Conservation (phyloP, 1,140 invertebrate species). For the Odontomachus brunneus region DNA sequence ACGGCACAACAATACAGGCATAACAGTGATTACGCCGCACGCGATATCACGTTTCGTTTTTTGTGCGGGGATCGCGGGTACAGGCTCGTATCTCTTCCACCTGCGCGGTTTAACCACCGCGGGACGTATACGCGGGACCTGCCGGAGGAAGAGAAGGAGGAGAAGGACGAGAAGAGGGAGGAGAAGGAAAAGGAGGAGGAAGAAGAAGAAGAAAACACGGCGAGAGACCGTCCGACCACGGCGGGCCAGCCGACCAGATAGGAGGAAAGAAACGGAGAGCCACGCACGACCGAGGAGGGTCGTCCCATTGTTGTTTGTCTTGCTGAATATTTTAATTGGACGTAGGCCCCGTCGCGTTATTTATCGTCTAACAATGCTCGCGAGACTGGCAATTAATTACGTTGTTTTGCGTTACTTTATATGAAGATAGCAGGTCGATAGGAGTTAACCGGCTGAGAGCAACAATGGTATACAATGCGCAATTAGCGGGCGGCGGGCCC, state of each 20-base stretch:
- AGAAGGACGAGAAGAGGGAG: constrained; percentile 29
- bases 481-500: constrained; percentile 81
- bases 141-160: constrained; percentile 39
- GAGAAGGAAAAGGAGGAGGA: constrained; percentile 42
- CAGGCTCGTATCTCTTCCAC: constrained; percentile 55
- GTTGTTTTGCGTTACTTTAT: constrained; percentile 85
- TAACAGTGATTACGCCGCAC: constrained; percentile 54
- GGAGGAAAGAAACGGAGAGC: constrained; percentile 50
- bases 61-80: constrained; percentile 41
- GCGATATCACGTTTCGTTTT: constrained; percentile 54
- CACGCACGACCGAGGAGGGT: constrained; percentile 66
- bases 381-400: constrained; percentile 85
- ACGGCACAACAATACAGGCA: constrained; percentile 16
- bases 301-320: constrained; percentile 85
- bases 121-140: constrained; percentile 19
- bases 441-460: constrained; percentile 80
- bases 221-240: constrained; percentile 23
- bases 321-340: constrained; percentile 86
- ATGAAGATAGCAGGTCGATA: constrained; percentile 85
- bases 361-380: constrained; percentile 85
- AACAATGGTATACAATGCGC: constrained; percentile 84
- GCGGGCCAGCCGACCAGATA: constrained; percentile 23
- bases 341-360: constrained; percentile 79
- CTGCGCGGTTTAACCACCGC: constrained; percentile 41
- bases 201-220: constrained; percentile 46